Evolutionary conservation across 1,140 invertebrate species (phyloP), one percentile per base, ranked within the genome.

Genomic region (Solenopsis fugax): DNA sequence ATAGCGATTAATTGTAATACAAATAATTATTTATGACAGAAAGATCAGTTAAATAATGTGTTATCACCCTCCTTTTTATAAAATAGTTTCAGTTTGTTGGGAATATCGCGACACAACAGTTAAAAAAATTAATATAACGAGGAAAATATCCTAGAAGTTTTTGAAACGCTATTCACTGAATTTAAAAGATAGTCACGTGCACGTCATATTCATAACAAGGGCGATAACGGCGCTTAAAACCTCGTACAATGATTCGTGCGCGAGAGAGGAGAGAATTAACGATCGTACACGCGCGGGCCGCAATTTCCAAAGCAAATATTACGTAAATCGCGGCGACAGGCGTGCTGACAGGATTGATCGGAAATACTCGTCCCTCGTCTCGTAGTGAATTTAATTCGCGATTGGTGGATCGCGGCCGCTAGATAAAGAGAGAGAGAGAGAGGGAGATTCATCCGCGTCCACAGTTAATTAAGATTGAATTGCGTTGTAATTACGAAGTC

Each of bases 381-480:
- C 18, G 34, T 13, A 48, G 7, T 65, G 69, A 65, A 71, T 87
- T 84, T 62, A 84, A 87, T 75, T 73, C 18, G 21, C 62, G 56
- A 90, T 84, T 48, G 88, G 16, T 58, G 41, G 62, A 64, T 89
- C 85, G 76, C 41, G 16, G 16, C 41, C 24, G 18, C 45, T 58
- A 29, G 85, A 89, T 89, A 90, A 65, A 89, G 65, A 69, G 41
- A 37, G n/a, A 41, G 37, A 45, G 13, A 48, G 21, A 16, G 41
- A 48, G 65, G 48, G 41, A 67, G 13, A 50, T 77, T 87, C 58
- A 77, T 87, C 76, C 54, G 71, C 52, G 50, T 81, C 85, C 52
- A 86, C 13, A 72, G 76, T 89, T 91, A 92, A 92, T 91, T 91
- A 88, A 91, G 88, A 89, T 87, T 88, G 90, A 88, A 90, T 89